Evolutionary conservation across 1,140 invertebrate species (phyloP).

Genomic region (honey bee (Apis mellifera)): DNA sequence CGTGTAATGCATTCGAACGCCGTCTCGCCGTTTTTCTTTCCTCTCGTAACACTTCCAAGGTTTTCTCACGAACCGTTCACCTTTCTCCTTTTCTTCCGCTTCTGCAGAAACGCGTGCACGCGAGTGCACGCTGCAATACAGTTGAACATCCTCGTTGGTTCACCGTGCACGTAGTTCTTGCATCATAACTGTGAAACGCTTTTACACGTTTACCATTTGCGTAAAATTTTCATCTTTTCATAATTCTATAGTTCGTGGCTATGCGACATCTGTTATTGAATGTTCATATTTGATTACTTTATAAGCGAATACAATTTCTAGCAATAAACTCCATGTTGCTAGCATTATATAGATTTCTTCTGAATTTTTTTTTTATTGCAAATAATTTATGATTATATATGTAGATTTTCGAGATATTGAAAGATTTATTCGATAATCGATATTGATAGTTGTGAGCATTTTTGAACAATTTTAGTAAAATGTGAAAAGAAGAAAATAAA

Average conservation of each 20-base stretch:
- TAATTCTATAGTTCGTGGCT: background rate
- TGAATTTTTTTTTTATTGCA: too few species aligned
- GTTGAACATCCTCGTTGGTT: slow-evolving; percentile 8
- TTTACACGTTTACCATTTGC: background rate
- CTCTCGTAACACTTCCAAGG: slow-evolving; percentile 17
- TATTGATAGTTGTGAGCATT: too few species aligned
- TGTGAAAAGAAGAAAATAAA: too few species aligned
- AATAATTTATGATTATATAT: too few species aligned
- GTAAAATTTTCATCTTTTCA: background rate
- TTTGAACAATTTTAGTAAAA: too few species aligned
- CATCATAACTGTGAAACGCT: slow-evolving; percentile 16
- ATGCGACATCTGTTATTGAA: too few species aligned
- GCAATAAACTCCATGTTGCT: too few species aligned
- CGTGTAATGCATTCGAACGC: slow-evolving; percentile 18
- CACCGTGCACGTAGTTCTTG: background rate
- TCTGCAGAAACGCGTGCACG: background rate
- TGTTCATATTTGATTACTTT: too few species aligned
- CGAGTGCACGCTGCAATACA: background rate
- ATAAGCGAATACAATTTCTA: too few species aligned
- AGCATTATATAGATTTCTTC: too few species aligned
- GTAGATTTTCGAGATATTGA: too few species aligned
- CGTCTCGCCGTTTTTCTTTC: background rate
- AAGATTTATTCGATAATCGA: too few species aligned
- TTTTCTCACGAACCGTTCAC: slow-evolving; percentile 43
- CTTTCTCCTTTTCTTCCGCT: slow-evolving; percentile 4